phyloP scores from a whole-genome alignment of 1,140 invertebrate species.

The Magallana gigas region DNA sequence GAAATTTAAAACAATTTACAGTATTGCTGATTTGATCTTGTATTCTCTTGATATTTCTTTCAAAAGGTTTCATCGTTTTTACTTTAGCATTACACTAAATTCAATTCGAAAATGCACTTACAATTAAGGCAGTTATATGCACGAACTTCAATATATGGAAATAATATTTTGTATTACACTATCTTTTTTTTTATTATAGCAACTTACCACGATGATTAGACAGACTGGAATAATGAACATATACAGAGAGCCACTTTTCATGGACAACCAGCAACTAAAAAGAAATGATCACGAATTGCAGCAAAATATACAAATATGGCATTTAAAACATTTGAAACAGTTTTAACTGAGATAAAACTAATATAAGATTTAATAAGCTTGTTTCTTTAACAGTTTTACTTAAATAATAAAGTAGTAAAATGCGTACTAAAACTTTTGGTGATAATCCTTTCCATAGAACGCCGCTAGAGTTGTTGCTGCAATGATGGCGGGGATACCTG shows the following conservation, averaged over 20 bases:
- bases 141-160: too few species aligned
- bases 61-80: too few species aligned
- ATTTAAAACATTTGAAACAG: not conserved
- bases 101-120: too few species aligned
- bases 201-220: constrained; percentile 58
- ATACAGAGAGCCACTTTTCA: constrained; percentile 57
- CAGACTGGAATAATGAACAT: constrained; percentile 63
- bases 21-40: too few species aligned
- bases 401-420: not conserved
- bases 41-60: too few species aligned
- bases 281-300: not conserved
- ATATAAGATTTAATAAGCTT: too few species aligned
- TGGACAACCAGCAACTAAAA: constrained; percentile 63
- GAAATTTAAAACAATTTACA: not conserved
- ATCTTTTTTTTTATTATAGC: too few species aligned
- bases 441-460: constrained; percentile 22
- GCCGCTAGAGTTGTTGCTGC: constrained; percentile 21
- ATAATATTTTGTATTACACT: too few species aligned
- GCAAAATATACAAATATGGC: not conserved
- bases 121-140: too few species aligned
- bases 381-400: not conserved
- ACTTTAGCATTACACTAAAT: too few species aligned
- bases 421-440: constrained; percentile 40
- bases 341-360: not conserved
- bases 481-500: constrained; percentile 44